Evolutionary conservation across 2,888 invertebrate genomes (phyloP).

Genomic region (Pristionchus fissidentatus): DNA sequence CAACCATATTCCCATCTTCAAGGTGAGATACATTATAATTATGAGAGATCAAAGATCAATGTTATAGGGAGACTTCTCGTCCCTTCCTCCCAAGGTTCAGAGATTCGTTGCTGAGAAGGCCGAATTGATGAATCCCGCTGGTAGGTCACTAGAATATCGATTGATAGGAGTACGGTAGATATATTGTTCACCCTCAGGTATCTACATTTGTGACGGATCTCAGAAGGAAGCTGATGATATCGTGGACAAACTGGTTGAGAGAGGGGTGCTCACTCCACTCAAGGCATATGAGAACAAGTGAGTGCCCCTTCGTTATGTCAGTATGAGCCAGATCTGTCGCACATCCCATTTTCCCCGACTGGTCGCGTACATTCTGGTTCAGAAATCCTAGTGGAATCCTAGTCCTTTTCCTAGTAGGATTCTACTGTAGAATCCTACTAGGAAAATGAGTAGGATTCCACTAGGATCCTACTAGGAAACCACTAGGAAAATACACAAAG

Average conservation of each 20-base stretch:
- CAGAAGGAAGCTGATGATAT: conserved; percentile 74
- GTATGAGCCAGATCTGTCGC: too few relatives aligned
- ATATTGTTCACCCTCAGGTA: conserved; percentile 52
- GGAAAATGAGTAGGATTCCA: too few relatives aligned
- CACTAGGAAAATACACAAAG: too few relatives aligned
- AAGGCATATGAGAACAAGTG: conserved; percentile 63
- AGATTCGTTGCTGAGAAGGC: conserved; percentile 76
- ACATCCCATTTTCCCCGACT: background rate
- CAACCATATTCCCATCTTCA: conserved; percentile 76
- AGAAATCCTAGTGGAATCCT: too few relatives aligned
- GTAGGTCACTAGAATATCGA: background rate
- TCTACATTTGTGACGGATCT: conserved; percentile 69
- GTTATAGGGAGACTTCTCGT: conserved; percentile 75
- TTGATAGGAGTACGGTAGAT: background rate
- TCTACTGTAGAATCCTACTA: too few relatives aligned
- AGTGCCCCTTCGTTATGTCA: too few relatives aligned
- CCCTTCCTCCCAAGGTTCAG: conserved; percentile 75
- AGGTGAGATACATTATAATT: conserved; percentile 55
- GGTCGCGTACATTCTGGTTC: too few relatives aligned
- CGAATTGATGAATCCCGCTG: conserved; percentile 70
- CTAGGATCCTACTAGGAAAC: too few relatives aligned
- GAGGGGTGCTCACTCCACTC: conserved; percentile 62
- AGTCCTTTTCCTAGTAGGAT: too few relatives aligned
- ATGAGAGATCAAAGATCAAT: background rate
- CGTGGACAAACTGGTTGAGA: conserved; percentile 63